Conservation (phyloP, 2,888 invertebrate genomes). For the Limnephilus auricula region DNA sequence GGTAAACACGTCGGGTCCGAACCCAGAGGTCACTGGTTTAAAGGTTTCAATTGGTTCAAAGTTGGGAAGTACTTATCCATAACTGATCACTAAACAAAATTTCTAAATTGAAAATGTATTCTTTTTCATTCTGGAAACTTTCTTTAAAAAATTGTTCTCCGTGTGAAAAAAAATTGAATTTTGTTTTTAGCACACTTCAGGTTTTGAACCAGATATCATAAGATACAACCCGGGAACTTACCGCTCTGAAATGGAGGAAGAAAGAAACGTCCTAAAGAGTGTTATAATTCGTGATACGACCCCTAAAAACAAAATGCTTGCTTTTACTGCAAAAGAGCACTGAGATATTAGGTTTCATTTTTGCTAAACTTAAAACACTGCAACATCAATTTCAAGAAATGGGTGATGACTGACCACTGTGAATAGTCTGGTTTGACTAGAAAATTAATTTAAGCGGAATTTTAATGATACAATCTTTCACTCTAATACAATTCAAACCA, state of each 20-base stretch:
- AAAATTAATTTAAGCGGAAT: no score
- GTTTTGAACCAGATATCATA: not conserved
- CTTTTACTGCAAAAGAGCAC: no score
- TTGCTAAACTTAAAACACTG: no score
- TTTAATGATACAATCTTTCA: no score
- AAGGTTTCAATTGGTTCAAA: not conserved
- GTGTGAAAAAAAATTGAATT: not conserved
- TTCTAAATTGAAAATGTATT: not conserved
- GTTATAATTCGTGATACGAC: no score
- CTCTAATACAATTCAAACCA: not conserved
- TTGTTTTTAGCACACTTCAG: not conserved
- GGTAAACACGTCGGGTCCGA: not conserved
- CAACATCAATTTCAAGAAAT: not conserved
- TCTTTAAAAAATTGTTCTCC: no score
- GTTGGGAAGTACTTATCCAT: not conserved
- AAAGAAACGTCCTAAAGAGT: not conserved
- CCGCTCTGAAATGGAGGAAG: not conserved
- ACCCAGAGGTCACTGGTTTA: not conserved
- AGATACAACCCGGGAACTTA: not conserved
- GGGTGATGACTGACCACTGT: not conserved
- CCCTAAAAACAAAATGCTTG: no score
- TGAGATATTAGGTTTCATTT: no score
- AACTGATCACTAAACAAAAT: not conserved
- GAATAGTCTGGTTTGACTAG: no score
- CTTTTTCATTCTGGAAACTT: not conserved